Base-by-base conservation (phyloP, 1,140 invertebrate genomes). In the Caerostris extrusa region DNA sequence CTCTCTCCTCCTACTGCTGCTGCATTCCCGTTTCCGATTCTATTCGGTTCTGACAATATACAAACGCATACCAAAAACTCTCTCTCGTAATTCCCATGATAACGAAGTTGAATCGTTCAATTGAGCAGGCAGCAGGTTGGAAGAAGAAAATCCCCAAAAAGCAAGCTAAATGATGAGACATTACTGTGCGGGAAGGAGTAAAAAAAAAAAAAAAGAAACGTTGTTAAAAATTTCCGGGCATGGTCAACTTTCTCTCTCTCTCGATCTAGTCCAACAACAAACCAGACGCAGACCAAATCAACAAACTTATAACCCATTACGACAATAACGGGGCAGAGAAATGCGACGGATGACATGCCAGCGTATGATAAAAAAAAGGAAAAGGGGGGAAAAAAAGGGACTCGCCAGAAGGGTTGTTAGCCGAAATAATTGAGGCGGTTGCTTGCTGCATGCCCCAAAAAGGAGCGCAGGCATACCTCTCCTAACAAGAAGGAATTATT, bases 401-500 rank as follows among this genome's bases (percentile, higher is more conserved):
- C 14, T 19, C 58, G 60, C 50, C n/a, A 58, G 56, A 92, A 85
- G 81, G 83, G 92, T 81, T 88, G 92, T 93, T 88, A 88, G 64
- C 61, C 57, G 83, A 93, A 93, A 93, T 93, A 93, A 93, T 93
- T 93, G 85, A 93, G 89, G 34, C 92, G 69, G 83, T 87, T 77
- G 90, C 56, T 55, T 87, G 14, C 17, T 55, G n/a, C 12, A 81
- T 50, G 83, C 19, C 50, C 55, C 53, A 85, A 85, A n/a, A 88
- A 88, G 86, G 86, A 88, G 83, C 14, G 34, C n/a, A 58, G 56
- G 61, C 58, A 86, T 19, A 57, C 58, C 71, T 58, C 34, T 53
- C 50, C 53, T 88, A 88, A 93, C 86, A 82, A 89, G 86, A 93
- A 93, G 83, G 92, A 87, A 93, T 93, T 93, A 93, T 89, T 93